phyloP scores from a whole-genome alignment of 2,113 vertebrate species.

The Eidolon helvum region DNA sequence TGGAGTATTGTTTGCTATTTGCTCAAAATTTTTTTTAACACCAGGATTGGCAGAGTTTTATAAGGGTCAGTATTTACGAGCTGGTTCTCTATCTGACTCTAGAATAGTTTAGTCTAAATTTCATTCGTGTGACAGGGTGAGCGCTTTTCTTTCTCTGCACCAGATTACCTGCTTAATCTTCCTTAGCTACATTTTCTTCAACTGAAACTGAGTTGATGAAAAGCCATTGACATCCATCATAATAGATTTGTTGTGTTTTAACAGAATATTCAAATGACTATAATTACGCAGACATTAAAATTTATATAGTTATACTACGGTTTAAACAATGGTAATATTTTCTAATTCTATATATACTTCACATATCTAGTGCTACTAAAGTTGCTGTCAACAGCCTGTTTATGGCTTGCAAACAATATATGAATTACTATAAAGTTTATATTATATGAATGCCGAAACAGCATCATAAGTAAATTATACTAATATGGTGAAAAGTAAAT shows the following conservation, averaged over 20 bases:
- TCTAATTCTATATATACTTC: neutral
- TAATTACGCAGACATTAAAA: neutral
- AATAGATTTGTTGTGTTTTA: neutral
- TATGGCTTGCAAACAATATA: neutral
- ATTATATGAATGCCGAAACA: neutral
- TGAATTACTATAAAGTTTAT: conserved; percentile 17
- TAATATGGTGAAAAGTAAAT: conserved; percentile 16
- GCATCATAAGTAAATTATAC: neutral
- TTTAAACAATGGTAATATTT: neutral
- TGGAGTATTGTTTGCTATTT: neutral
- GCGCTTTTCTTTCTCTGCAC: neutral
- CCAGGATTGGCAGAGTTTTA: neutral
- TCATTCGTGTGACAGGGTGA: neutral
- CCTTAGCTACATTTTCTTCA: neutral
- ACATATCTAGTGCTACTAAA: neutral
- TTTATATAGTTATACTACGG: neutral
- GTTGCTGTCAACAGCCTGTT: neutral
- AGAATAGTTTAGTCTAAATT: neutral
- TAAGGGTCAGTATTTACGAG: neutral
- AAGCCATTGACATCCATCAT: neutral
- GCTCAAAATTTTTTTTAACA: neutral
- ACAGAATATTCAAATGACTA: neutral
- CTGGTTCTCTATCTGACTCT: neutral
- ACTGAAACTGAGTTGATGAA: neutral
- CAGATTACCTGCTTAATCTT: neutral